A percentile compares a stretch with the other conserved stretches of the same genome.
phyloP scores from a whole-genome alignment of 92 coral and sea anemone genomes.

The Porites rus region DNA sequence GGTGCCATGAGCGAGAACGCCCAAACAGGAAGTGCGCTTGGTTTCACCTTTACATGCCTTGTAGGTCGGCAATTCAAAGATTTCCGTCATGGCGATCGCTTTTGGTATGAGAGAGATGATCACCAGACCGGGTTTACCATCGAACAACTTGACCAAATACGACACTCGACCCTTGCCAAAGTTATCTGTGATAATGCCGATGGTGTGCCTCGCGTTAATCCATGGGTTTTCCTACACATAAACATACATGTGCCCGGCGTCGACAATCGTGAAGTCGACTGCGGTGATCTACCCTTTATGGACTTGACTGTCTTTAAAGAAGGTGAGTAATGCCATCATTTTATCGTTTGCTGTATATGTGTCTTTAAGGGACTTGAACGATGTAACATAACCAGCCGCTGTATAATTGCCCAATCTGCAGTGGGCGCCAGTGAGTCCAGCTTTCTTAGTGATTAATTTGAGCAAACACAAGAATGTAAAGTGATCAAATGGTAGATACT shows the following conservation, averaged over 20 bases:
- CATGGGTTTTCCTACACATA: neutral
- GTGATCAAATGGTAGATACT: too few relatives aligned
- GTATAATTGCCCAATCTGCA: too few relatives aligned
- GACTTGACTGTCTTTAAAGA: constrained; percentile 27
- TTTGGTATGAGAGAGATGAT: constrained; percentile 51
- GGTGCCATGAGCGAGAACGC: constrained; percentile 36
- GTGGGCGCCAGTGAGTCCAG: too few relatives aligned
- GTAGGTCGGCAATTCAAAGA: neutral
- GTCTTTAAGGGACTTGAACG: too few relatives aligned
- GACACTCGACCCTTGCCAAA: constrained; percentile 2
- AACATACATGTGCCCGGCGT: neutral
- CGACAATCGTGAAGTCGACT: neutral
- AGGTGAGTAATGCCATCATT: neutral
- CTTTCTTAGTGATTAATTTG: too few relatives aligned
- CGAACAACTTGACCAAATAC: constrained; percentile 8
- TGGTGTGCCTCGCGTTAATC: neutral
- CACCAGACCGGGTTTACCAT: constrained; percentile 1
- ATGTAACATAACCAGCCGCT: too few relatives aligned
- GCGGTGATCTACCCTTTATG: constrained; percentile 14
- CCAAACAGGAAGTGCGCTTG: neutral
- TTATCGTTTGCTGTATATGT: too few relatives aligned
- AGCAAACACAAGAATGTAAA: too few relatives aligned
- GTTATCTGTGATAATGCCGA: constrained; percentile 28
- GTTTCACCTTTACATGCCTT: constrained; percentile 38
- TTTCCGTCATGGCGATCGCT: constrained; percentile 42